Evolutionary conservation across 2,797 vertebrate species (phyloP), one percentile per base, ranked within the genome.

Genomic region (Synaphobranchus kaupii): DNA sequence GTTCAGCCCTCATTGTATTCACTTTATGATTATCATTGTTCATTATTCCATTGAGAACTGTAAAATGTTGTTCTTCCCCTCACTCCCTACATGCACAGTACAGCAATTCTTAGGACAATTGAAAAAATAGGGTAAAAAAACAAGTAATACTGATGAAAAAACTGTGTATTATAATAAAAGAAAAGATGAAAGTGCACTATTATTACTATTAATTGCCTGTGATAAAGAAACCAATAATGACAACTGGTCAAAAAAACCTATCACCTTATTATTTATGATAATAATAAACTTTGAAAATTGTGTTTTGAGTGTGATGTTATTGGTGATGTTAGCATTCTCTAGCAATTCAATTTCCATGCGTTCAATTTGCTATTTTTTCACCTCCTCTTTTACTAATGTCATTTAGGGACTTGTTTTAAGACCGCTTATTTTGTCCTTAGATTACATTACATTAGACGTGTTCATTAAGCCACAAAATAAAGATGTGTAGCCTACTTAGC

Each of bases 161-260:
- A 95, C 95, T 95, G 95, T 96, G 94, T 96, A 95, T 93, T 95
- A 95, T 94, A 95, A 94, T 92, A 88, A 92, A 82, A 91, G 88
- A 91, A 92, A 92, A 95, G 91, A 94, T 93, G 91, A 93, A 95
- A 94, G 94, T 96, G 95, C 95, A 96, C 96, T 96, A 96, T 96
- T 50, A 88, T 85, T 85, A 83, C 93, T 95, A 95, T 94, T 95
- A 96, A 96, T 95, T 96, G 96, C 95, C 96, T 96, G 95, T 96
- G 93, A 95, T 92, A 95, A 95, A 95, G 93, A 95, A 94, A 95
- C 91, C 94, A 96, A 96, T 96, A 96, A 50, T 87, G 66, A 76
- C 56, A 96, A 96, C 91, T 94, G 93, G 86, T 93, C 88, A 90
- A 88, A 95, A 60, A 20, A 66, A 44, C 0, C 86, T 34, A 88